Evolutionary conservation across 2,113 vertebrate species (phyloP).

Genomic region (Dinomys branickii): DNA sequence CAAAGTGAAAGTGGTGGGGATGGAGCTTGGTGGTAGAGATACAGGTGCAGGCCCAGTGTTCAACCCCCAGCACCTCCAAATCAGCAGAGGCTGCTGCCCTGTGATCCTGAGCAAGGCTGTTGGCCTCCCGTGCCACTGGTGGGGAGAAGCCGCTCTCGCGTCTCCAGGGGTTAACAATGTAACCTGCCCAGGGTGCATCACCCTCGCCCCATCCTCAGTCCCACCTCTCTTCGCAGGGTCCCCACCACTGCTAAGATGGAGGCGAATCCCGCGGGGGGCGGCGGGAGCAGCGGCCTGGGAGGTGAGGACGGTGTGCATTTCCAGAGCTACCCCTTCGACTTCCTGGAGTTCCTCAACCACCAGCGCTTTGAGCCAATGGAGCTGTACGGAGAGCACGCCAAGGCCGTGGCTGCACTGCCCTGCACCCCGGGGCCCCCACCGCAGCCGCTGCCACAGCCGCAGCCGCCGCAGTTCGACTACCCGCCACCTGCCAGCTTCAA

Average conservation of each 20-base stretch:
- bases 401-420: constrained; percentile 79
- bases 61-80: neutral
- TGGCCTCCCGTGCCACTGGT: neutral
- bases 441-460: constrained; percentile 63
- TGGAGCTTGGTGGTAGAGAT: neutral
- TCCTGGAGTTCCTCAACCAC: constrained; percentile 86
- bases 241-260: constrained; percentile 77
- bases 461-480: constrained; percentile 79
- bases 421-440: constrained; percentile 74
- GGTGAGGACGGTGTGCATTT: constrained; percentile 87
- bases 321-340: constrained; percentile 87
- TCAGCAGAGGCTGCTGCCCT: neutral
- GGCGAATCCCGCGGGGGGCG: constrained; percentile 79
- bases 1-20: neutral
- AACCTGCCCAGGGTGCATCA: neutral
- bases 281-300: constrained; percentile 68
- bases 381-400: constrained; percentile 83
- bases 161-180: neutral
- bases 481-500: constrained; percentile 74
- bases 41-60: neutral
- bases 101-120: neutral
- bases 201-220: constrained; percentile 42
- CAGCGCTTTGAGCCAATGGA: constrained; percentile 87
- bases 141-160: too few species aligned
- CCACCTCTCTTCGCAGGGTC: constrained; percentile 56